Base-by-base conservation (phyloP, 2,888 invertebrate species). In the Lasioglossum calceatum region DNA sequence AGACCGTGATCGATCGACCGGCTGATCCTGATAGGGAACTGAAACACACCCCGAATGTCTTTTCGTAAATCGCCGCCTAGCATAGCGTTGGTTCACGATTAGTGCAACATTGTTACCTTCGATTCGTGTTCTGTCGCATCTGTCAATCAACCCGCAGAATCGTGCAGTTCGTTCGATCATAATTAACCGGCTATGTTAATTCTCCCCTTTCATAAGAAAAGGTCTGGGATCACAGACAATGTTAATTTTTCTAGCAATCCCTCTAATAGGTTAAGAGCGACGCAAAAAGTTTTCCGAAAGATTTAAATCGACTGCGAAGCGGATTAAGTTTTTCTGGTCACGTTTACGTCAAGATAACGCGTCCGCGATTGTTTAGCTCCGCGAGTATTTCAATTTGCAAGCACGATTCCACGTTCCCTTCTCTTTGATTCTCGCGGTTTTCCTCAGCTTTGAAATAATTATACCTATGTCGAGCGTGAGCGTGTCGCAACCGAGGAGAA, bases 381-480 rank as follows among this genome's bases (percentile, higher is more conserved):
- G n/a, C 8, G 19, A 75, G 89, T 87, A 79, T 87, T 88, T 91
- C 87, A 88, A 89, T 91, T 87, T 14, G 64, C 19, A 32, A 36
- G 23, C 36, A 32, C 39, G 61, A 72, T 70, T 54, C 61, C 44
- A 32, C 73, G 75, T 86, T 79, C 83, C 71, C 71, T 83, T 85
- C 74, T 75, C 58, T 27, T 73, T 77, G 54, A 74, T 80, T 70
- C 76, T 64, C 70, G 47, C 71, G 74, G 82, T 89, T 91, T 89
- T 87, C 86, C 90, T 88, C 80, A 73, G 90, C 84, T 89, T 91
- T 88, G 89, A 89, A 89, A 91, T 91, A 91, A 91, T 92, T 91
- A 92, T 87, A 82, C 44, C 73, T 70, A 70, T 50, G 81, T 72
- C 76, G 80, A 70, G 79, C 78, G 61, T 73, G 61, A 54, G 50